These are phyloP conservation scores for Caenorhabditis panamensis DNA, from an alignment of 2,888 invertebrate species.

Conservation along the genomic window DNA sequence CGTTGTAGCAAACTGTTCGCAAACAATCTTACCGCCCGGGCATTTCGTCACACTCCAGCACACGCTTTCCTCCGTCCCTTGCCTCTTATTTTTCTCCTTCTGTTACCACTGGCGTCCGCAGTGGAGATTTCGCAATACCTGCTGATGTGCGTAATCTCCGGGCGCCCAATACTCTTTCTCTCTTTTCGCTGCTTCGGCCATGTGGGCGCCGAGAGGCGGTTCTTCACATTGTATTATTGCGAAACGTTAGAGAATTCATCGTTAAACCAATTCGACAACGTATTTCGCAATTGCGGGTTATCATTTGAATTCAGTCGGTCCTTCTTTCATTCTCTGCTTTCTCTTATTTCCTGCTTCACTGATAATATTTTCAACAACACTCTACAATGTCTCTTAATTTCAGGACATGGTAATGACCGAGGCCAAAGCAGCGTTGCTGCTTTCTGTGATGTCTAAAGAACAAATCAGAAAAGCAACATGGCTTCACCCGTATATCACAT, in stretches of 20 bases:
- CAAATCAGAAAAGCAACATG: no score
- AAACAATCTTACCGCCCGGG: slow-evolving; percentile 31
- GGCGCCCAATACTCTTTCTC: slow-evolving; percentile 5
- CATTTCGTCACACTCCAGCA: slow-evolving; percentile 25
- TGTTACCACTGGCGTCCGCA: slow-evolving; percentile 18
- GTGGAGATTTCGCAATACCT: slow-evolving; percentile 53
- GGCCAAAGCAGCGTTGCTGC: no score
- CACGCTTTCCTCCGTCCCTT: slow-evolving; percentile 3
- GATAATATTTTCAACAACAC: not conserved
- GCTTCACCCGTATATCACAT: no score
- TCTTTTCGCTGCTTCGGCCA: slow-evolving; percentile 14
- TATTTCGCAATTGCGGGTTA: slow-evolving; percentile 47
- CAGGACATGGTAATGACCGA: slow-evolving; percentile 4
- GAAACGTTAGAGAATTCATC: slow-evolving; percentile 48
- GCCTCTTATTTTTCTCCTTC: not conserved
- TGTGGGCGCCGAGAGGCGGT: slow-evolving; percentile 52
- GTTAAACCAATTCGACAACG: slow-evolving; percentile 15
- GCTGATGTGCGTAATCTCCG: slow-evolving; percentile 28
- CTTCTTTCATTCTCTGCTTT: not conserved
- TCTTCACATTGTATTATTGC: slow-evolving; percentile 34
- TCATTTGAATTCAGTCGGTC: slow-evolving; percentile 11
- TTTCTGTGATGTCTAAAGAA: no score
- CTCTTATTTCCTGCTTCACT: not conserved
- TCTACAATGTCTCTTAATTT: not conserved
- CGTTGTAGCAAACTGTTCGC: slow-evolving; percentile 29